phyloP scores from a whole-genome alignment of 2,888 invertebrate species.

The Baronia brevicornis region DNA sequence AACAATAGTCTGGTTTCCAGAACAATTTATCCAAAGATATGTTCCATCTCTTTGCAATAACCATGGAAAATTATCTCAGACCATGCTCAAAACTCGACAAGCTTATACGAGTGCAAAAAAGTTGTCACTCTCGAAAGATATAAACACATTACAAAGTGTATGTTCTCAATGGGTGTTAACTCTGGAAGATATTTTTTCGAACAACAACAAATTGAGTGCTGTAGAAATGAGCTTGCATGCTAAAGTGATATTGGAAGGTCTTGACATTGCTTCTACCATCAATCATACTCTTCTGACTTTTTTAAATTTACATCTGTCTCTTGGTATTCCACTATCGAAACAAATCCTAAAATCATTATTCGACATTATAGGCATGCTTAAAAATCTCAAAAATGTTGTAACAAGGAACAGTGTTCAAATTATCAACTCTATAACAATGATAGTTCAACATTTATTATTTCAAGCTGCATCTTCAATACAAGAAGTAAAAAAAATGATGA shows the following conservation, averaged over 20 bases:
- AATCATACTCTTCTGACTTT: constrained; percentile 70
- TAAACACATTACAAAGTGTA: constrained; percentile 53
- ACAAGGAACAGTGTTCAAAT: constrained; percentile 81
- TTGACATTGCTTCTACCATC: constrained; percentile 81
- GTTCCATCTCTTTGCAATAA: constrained; percentile 74
- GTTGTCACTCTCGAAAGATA: constrained; percentile 78
- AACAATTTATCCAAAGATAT: constrained; percentile 83
- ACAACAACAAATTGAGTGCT: constrained; percentile 51
- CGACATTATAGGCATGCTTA: constrained; percentile 86
- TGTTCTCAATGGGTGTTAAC: constrained; percentile 55
- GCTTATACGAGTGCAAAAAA: constrained; percentile 74
- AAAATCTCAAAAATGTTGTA: constrained; percentile 83
- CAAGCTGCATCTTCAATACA: constrained; percentile 81
- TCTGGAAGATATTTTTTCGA: constrained; percentile 53
- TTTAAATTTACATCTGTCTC: constrained; percentile 80
- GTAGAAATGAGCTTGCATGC: constrained; percentile 61
- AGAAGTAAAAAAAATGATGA: constrained; percentile 80
- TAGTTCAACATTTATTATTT: constrained; percentile 86
- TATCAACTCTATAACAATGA: constrained; percentile 82
- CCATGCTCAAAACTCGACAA: constrained; percentile 69
- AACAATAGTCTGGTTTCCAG: constrained; percentile 90
- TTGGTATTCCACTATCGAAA: constrained; percentile 86
- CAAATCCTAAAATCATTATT: constrained; percentile 84
- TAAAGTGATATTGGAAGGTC: constrained; percentile 69
- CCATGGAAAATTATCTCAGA: constrained; percentile 60